Conservation (phyloP, 64 coral and sea anemone species). For the Montipora capricornis region DNA sequence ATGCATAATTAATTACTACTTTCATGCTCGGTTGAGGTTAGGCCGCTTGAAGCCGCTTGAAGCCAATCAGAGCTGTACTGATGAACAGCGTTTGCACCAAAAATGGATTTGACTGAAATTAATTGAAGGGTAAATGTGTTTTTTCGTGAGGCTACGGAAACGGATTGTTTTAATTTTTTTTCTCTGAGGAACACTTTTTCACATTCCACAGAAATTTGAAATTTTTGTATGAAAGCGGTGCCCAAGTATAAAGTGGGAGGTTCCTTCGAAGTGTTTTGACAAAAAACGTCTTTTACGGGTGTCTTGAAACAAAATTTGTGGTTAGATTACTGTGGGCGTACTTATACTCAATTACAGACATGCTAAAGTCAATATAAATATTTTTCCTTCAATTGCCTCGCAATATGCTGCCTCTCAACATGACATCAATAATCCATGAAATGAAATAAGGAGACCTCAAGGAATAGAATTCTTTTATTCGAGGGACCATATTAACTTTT, state of each 20-base stretch:
- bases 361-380: neutral
- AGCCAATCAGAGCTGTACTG: too few relatives aligned
- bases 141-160: too few relatives aligned
- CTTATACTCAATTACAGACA: neutral
- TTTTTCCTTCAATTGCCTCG: neutral
- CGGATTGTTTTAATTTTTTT: neutral
- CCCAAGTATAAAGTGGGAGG: neutral
- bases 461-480: neutral
- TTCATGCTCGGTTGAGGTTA: neutral
- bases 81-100: too few relatives aligned
- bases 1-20: conserved; percentile 54
- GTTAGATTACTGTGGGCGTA: conserved; percentile 21
- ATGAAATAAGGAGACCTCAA: neutral
- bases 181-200: too few relatives aligned
- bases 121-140: too few relatives aligned
- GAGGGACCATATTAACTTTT: too few relatives aligned
- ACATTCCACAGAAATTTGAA: neutral
- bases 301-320: neutral
- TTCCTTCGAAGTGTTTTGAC: conserved; percentile 15
- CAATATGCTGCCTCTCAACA: neutral
- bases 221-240: neutral
- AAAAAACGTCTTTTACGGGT: conserved; percentile 12
- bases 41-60: too few relatives aligned
- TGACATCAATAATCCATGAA: neutral
- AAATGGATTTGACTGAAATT: too few relatives aligned